A percentile compares a stretch with the other conserved stretches of the same genome.
Evolutionary conservation across 2,113 vertebrate genomes (phyloP).

Genomic region (Cinclus cinclus): DNA sequence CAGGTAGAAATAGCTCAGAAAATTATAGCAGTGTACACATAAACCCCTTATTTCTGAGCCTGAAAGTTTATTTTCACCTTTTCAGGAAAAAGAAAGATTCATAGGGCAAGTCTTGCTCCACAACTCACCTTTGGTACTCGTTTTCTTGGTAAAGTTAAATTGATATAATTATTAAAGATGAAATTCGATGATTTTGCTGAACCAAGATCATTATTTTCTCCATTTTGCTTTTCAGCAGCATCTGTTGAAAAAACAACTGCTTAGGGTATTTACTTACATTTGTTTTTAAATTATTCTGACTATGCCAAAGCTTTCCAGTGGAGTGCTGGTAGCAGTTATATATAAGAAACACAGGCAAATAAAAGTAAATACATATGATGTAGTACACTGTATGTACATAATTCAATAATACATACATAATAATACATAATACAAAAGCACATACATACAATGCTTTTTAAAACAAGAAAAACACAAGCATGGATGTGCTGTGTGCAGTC

Average conservation of each 20-base stretch:
- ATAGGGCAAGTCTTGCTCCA: neutral
- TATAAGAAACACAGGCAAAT: neutral
- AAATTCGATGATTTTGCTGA: constrained; percentile 76
- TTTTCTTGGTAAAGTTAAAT: constrained; percentile 86
- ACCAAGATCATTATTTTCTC: constrained; percentile 78
- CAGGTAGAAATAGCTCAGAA: neutral
- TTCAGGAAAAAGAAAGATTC: neutral
- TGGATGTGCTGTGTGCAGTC: neutral
- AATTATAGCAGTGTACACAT: neutral
- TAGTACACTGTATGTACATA: no score
- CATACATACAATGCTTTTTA: neutral
- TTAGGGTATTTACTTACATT: neutral
- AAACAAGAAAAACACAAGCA: neutral
- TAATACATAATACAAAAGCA: neutral
- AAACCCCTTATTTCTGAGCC: neutral
- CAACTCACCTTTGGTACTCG: constrained; percentile 88
- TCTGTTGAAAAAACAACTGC: constrained; percentile 56
- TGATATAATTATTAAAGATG: constrained; percentile 82
- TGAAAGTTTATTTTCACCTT: neutral
- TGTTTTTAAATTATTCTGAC: neutral
- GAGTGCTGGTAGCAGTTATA: neutral
- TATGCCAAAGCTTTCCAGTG: neutral
- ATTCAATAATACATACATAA: no score
- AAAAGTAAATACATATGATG: neutral
- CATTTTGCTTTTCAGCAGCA: constrained; percentile 75